A percentile compares a stretch with the other conserved stretches of the same genome.
Conservation (phyloP, 2,888 invertebrate genomes). For the Leptopilina syphax region DNA sequence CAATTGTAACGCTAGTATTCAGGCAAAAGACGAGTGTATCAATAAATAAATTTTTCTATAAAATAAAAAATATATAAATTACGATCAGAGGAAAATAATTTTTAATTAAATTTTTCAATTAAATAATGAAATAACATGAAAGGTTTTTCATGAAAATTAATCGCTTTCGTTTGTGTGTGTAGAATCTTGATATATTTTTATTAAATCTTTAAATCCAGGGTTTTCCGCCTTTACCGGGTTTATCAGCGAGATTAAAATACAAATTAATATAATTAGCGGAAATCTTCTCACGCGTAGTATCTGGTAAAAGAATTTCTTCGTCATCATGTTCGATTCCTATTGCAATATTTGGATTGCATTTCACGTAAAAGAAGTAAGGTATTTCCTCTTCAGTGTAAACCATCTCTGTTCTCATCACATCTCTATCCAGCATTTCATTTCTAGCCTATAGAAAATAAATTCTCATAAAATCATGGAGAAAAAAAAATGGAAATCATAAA, state of each 20-base stretch:
- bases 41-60: too few relatives aligned
- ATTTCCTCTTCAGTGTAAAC: constrained; percentile 49
- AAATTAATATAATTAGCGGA: constrained; percentile 54
- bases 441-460: constrained; percentile 45
- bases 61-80: too few relatives aligned
- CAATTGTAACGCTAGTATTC: too few relatives aligned
- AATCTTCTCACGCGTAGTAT: constrained; percentile 57
- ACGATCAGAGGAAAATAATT: neutral
- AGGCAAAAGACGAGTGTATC: too few relatives aligned
- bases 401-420: constrained; percentile 46
- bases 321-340: constrained; percentile 58
- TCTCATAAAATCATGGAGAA: neutral
- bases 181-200: neutral
- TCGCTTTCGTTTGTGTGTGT: neutral
- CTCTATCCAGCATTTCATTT: constrained; percentile 50
- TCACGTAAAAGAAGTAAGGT: constrained; percentile 55
- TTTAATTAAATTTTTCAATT: neutral
- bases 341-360: constrained; percentile 54
- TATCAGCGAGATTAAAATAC: constrained; percentile 61
- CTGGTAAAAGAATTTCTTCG: constrained; percentile 55
- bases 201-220: constrained; percentile 2
- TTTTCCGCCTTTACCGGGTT: constrained; percentile 48
- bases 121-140: neutral
- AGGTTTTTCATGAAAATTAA: neutral
- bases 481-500: too few relatives aligned